A percentile compares a stretch with the other conserved stretches of the same genome.
These are phyloP conservation scores for Actinopyga echinites DNA, from an alignment of 53 echinoderm and acorn worm genomes.

Conservation along the genomic window DNA sequence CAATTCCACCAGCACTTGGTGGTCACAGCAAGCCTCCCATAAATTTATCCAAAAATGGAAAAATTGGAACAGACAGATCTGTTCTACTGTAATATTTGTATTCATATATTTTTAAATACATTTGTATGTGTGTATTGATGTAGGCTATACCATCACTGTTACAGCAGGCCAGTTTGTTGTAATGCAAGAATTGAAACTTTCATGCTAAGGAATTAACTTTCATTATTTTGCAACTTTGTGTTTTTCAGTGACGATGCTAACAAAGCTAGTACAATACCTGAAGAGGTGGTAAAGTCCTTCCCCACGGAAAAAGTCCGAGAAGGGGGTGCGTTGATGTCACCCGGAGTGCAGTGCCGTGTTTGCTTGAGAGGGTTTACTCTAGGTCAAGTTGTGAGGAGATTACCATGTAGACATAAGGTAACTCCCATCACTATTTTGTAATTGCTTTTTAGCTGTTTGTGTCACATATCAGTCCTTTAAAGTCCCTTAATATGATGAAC, in stretches of 20 bases:
- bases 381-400: conserved; percentile 66
- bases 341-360: conserved; percentile 80
- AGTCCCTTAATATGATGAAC: too few species aligned
- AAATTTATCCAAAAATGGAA: too few species aligned
- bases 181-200: neutral
- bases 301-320: conserved; percentile 76
- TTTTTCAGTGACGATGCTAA: conserved; percentile 64
- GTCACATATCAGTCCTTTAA: too few species aligned
- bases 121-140: too few species aligned
- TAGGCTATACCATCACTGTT: too few species aligned
- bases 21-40: too few species aligned
- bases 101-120: too few species aligned
- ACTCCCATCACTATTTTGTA: neutral
- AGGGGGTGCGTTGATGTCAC: conserved; percentile 67
- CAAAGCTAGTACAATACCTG: conserved; percentile 74
- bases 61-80: too few species aligned
- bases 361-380: conserved; percentile 71
- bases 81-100: too few species aligned
- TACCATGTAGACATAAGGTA: conserved; percentile 94
- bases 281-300: conserved; percentile 80
- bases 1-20: too few species aligned
- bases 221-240: neutral
- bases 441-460: too few species aligned
- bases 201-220: neutral
- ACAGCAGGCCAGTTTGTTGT: too few species aligned